Percentiles rank a stretch among this genome's conserved stretches.
These are phyloP conservation scores for Micronisus gabar DNA, from an alignment of 2,113 vertebrate species.

Conservation along the genomic window DNA sequence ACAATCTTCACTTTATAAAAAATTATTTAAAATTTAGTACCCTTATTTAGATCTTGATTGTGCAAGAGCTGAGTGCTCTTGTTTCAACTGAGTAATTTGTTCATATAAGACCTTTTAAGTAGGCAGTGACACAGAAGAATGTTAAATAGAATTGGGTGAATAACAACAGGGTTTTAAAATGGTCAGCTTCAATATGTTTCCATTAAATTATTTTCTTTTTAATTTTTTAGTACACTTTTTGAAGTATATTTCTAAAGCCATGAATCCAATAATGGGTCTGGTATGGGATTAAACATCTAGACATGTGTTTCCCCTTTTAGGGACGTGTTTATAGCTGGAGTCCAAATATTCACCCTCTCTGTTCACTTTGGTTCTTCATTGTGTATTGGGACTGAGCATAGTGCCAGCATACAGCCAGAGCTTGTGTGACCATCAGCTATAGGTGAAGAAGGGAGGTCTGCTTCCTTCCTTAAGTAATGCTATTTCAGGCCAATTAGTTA, in stretches of 20 bases:
- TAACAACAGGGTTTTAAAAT: constrained; percentile 27
- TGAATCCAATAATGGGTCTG: background rate
- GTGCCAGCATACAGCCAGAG: background rate
- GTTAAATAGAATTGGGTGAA: constrained; percentile 41
- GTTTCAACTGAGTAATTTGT: constrained; percentile 31
- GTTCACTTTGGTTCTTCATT: background rate
- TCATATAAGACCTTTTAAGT: constrained; percentile 31
- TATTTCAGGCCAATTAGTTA: background rate
- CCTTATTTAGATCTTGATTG: constrained; percentile 10
- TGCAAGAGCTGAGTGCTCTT: constrained; percentile 10
- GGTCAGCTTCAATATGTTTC: background rate
- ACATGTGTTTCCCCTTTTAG: background rate
- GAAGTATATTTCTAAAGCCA: background rate
- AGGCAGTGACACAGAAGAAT: constrained; percentile 33
- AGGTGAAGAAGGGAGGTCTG: background rate
- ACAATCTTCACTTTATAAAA: background rate
- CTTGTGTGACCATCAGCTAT: background rate
- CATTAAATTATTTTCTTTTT: constrained; percentile 29
- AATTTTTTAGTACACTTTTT: background rate
- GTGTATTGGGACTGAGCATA: accelerated
- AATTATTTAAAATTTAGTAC: background rate
- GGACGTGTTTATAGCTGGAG: background rate
- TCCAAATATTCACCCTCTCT: background rate
- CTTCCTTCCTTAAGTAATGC: background rate
- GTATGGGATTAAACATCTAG: background rate